These are phyloP conservation scores for Drosophila recens DNA, from an alignment of 2,888 invertebrate species.

Conservation along the genomic window DNA sequence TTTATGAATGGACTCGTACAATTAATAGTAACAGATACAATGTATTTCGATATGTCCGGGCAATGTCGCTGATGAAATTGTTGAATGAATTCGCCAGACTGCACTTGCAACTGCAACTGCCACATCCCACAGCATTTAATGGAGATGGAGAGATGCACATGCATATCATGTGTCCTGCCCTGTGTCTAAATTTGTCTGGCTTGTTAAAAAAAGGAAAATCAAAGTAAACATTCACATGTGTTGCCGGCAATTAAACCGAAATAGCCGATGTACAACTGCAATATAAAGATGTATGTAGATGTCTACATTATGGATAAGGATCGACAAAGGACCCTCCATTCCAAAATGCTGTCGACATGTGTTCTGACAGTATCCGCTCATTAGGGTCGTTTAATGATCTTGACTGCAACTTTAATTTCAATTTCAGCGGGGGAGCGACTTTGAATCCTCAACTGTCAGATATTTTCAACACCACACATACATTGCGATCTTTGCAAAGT, in stretches of 20 bases:
- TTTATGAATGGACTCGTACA: conserved; percentile 55
- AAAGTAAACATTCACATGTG: conserved; percentile 68
- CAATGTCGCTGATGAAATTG: conserved; percentile 56
- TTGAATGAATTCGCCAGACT: conserved; percentile 63
- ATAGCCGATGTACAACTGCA: conserved; percentile 15
- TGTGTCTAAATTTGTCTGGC: conserved; percentile 46
- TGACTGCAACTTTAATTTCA: conserved; percentile 33
- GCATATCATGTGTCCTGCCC: conserved; percentile 39
- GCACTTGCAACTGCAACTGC: conserved; percentile 24
- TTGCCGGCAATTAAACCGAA: conserved; percentile 57
- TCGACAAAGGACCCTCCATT: conserved; percentile 53
- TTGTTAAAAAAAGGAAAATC: conserved; percentile 55
- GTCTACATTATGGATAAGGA: conserved; percentile 50
- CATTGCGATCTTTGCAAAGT: conserved; percentile 37
- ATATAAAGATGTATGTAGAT: not conserved
- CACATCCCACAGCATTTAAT: conserved; percentile 32
- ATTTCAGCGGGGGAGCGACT: conserved; percentile 56
- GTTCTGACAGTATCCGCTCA: conserved; percentile 52
- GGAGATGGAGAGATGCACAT: conserved; percentile 1
- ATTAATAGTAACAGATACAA: conserved; percentile 60
- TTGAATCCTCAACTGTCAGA: conserved; percentile 57
- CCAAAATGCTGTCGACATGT: conserved; percentile 64
- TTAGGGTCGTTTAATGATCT: conserved; percentile 61
- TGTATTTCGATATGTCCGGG: conserved; percentile 45
- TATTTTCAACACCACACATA: conserved; percentile 25